Percentiles rank a stretch among this genome's conserved stretches.
Conservation (phyloP, 2,797 vertebrate species). For the Microctenopoma steveboyesi region DNA sequence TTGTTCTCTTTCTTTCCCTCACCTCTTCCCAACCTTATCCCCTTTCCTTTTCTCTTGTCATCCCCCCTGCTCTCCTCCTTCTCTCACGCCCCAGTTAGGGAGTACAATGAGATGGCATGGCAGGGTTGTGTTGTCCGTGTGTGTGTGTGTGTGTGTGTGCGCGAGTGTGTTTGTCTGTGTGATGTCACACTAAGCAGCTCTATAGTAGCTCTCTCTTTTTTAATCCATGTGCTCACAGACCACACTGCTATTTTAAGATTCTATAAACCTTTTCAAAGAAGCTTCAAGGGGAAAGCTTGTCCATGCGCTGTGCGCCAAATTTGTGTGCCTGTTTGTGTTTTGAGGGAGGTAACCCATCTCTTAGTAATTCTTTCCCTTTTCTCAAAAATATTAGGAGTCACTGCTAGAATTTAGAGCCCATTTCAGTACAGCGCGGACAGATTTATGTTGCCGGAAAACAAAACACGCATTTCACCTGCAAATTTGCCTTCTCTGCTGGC, state of each 20-base stretch:
- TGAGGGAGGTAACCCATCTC: conserved; percentile 14
- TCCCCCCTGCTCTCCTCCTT: conserved; percentile 57
- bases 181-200: conserved; percentile 71
- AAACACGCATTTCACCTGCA: conserved; percentile 17
- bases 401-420: conserved; percentile 14
- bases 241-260: conserved; percentile 81
- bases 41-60: conserved; percentile 54
- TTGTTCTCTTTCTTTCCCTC: conserved; percentile 57
- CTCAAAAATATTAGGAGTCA: conserved; percentile 9
- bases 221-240: conserved; percentile 75
- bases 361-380: conserved; percentile 2
- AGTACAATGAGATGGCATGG: conserved; percentile 74
- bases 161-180: conserved; percentile 58
- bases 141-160: conserved; percentile 32
- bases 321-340: conserved; percentile 21
- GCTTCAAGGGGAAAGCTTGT: conserved; percentile 67
- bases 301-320: conserved; percentile 46
- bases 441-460: conserved; percentile 25
- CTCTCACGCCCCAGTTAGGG: conserved; percentile 80
- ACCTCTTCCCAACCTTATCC: conserved; percentile 65
- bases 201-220: conserved; percentile 73
- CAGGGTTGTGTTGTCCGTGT: conserved; percentile 39
- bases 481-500: conserved; percentile 15
- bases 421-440: conserved; percentile 5
- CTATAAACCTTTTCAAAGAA: conserved; percentile 78